phyloP scores from a whole-genome alignment of 2,797 vertebrate genomes.

The Acrossocheilus wenchowensis region DNA sequence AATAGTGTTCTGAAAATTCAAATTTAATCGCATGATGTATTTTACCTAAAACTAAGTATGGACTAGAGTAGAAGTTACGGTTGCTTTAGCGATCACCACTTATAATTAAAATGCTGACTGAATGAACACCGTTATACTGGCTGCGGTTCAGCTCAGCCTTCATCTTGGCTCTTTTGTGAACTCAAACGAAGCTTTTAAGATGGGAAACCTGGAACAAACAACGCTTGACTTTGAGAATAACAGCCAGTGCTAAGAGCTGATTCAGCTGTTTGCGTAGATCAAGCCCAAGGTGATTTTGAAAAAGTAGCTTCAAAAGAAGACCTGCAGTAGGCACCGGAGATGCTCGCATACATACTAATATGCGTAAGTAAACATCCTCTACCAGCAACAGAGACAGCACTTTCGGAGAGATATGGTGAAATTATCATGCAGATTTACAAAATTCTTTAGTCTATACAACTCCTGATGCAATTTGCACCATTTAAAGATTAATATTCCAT shows the following conservation, averaged over 20 bases:
- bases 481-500: conserved; percentile 58
- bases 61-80: neutral
- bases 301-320: conserved; percentile 60
- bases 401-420: conserved; percentile 51
- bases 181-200: conserved; percentile 55
- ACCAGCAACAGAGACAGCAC: conserved; percentile 37
- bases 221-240: conserved; percentile 57
- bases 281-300: conserved; percentile 62
- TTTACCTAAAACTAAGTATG: neutral
- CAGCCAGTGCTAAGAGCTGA: conserved; percentile 51
- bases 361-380: conserved; percentile 53
- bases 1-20: neutral
- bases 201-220: conserved; percentile 54
- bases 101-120: conserved; percentile 39
- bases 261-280: conserved; percentile 58
- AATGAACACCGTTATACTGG: conserved; percentile 3
- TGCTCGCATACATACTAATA: conserved; percentile 59
- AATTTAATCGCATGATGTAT: neutral
- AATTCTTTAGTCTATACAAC: conserved; percentile 55
- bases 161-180: conserved; percentile 27
- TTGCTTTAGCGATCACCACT: neutral
- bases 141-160: conserved; percentile 31
- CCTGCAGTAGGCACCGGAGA: conserved; percentile 41
- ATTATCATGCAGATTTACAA: conserved; percentile 35
- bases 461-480: conserved; percentile 64